phyloP scores from a whole-genome alignment of 2,113 vertebrate species.

The Aviceda subcristata region DNA sequence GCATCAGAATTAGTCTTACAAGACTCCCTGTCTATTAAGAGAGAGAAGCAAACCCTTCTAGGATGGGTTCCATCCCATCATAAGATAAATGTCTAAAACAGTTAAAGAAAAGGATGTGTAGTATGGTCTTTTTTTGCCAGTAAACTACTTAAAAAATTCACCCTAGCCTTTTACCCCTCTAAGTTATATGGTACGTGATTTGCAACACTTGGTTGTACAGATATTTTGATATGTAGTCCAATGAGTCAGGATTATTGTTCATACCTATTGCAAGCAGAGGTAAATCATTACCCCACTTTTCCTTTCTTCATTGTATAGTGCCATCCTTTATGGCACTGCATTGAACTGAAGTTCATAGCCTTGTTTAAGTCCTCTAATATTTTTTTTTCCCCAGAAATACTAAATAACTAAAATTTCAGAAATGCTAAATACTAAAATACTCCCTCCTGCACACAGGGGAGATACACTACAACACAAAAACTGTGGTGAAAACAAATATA shows the following conservation, averaged over 20 bases:
- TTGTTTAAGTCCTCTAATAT: background rate
- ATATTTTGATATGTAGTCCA: background rate
- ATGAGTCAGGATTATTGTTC: background rate
- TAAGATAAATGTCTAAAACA: background rate
- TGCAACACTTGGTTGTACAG: background rate
- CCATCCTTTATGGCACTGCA: background rate
- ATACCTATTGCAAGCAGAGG: background rate
- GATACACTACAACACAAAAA: rapidly evolving
- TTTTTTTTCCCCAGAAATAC: background rate
- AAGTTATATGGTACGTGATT: background rate
- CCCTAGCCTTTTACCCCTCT: background rate
- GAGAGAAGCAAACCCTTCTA: background rate
- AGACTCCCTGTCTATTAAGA: background rate
- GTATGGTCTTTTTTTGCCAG: background rate
- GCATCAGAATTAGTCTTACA: background rate
- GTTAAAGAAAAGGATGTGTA: background rate
- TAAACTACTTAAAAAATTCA: background rate
- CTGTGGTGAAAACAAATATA: background rate
- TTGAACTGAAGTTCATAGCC: background rate
- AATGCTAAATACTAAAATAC: background rate
- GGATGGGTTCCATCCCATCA: background rate
- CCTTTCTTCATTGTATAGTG: background rate
- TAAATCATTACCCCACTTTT: background rate
- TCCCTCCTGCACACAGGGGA: background rate
- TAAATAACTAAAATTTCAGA: background rate